Percentiles rank a stretch among this genome's conserved stretches.
Conservation (phyloP, 2,888 invertebrate genomes). For the Pecten maximus region DNA sequence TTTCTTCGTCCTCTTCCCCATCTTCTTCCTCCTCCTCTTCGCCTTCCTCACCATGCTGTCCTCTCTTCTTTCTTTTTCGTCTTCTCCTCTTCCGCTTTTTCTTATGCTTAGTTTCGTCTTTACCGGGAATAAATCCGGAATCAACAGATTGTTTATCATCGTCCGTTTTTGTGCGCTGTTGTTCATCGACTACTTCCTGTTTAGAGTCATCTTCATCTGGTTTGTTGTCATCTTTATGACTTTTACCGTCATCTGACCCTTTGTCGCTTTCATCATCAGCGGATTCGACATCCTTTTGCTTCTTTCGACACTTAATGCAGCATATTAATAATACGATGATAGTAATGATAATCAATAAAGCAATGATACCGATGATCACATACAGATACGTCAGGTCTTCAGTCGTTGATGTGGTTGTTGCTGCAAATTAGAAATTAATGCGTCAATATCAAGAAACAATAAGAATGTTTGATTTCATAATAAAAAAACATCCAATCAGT, state of each 20-base stretch:
- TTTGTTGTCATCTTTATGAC: neutral
- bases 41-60: neutral
- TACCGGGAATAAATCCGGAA: slow-evolving; percentile 17
- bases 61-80: neutral
- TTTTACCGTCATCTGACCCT: neutral
- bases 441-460: too few species aligned
- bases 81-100: neutral
- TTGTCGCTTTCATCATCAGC: slow-evolving; percentile 6
- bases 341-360: neutral
- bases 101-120: neutral
- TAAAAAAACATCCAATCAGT: too few species aligned
- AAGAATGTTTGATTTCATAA: too few species aligned
- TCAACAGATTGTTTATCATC: neutral
- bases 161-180: neutral
- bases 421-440: neutral
- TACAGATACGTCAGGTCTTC: neutral
- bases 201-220: neutral
- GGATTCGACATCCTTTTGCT: neutral
- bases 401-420: neutral
- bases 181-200: neutral
- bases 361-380: neutral
- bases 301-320: neutral
- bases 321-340: neutral
- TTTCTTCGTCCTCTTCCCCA: neutral
- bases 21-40: neutral